Base-by-base conservation (phyloP, 2,797 vertebrate species). In the Notoglanidium macrostoma region DNA sequence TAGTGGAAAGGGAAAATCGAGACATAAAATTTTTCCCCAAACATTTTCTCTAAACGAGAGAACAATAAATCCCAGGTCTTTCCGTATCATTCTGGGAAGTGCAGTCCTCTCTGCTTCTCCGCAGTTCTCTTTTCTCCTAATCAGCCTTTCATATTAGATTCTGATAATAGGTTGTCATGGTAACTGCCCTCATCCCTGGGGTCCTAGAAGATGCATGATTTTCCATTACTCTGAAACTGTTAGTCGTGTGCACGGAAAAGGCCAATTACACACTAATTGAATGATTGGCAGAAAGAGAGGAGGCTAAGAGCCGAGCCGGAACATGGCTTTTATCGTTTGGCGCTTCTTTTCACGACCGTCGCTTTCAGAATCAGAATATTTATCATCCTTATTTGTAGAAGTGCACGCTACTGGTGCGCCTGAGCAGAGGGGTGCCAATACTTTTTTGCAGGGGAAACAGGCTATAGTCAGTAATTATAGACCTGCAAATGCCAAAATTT, bases 121-220 rank as follows among this genome's bases (percentile, higher is more conserved):
- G 0, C 17, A 19, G 0, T 7, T 59, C 11, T 46, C 40, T 19
- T 32, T 67, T 21, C 61, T 32, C 15, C 15, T 44, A 59, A 84
- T 84, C 68, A 72, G 46, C 29, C 32, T 40, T 72, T 54, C 67
- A 55, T 40, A 40, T 23, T 46, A 83, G 80, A 63, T 54, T 10
- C 35, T 5, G 79, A 82, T 82, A 46, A 68, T 54, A 23, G 3
- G 59, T 87, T 54, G 79, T 51, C 86, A 87, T 67, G 80, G 70
- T 61, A 76, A 83, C 80, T n/a, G 57, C 63, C 17, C 17, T 80
- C 85, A 29, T 70, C 63, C 32, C 32, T 14, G 51, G 26, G 32
- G 49, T 11, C 9, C 10, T 5, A n/a, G 6, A 44, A 54, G 32
- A 54, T 49, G 55, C 21, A 12, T 76, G 29, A 44, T 74, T 29